Base-by-base conservation (phyloP, 2,797 vertebrate genomes). In the Setipinna tenuifilis region DNA sequence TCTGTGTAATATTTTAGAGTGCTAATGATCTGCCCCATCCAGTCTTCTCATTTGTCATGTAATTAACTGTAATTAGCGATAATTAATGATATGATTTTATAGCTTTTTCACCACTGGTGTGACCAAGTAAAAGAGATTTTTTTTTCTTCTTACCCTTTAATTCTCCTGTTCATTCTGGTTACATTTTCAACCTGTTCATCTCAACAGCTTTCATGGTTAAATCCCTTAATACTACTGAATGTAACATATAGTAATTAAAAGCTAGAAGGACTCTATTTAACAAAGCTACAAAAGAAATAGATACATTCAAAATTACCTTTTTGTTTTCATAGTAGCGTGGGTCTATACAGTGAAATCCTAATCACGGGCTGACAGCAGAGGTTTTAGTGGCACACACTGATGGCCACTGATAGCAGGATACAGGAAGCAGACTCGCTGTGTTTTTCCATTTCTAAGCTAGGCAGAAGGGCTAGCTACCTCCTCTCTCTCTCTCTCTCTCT, bases 21-120 rank as follows among this genome's bases (percentile, higher is more conserved):
- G 71, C 71, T 78, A 78, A 78, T 78, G 71, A 78, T n/a, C 71
- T 78, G 71, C 71, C 71, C 71, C 71, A 44, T 78, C 41, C 17
- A 41, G 71, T 59, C 58, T 59, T 59, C 17, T 59, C 58, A 21
- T 59, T 59, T 59, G 58, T 78, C 71, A 78, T 16, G 65, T 71
- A 71, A 71, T 78, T 78, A 78, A 78, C 71, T 16, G 71, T 78
- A 78, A 78, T 78, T 78, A 78, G 71, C 41, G 71, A 78, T 78
- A 78, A 78, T 44, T 78, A 71, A 71, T 71, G 25, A 71, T 78
- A 78, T 78, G 35, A 78, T 78, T 44, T 78, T 78, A 78, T 78
- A 35, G 71, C 35, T 44, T 41, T 78, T 78, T 78, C 71, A 44
- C 6, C 17, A 78, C 17, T 78, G 14, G 28, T 75, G 28, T 41